phyloP scores from a whole-genome alignment of 2,888 invertebrate genomes.

The Elaeidobius kamerunicus region DNA sequence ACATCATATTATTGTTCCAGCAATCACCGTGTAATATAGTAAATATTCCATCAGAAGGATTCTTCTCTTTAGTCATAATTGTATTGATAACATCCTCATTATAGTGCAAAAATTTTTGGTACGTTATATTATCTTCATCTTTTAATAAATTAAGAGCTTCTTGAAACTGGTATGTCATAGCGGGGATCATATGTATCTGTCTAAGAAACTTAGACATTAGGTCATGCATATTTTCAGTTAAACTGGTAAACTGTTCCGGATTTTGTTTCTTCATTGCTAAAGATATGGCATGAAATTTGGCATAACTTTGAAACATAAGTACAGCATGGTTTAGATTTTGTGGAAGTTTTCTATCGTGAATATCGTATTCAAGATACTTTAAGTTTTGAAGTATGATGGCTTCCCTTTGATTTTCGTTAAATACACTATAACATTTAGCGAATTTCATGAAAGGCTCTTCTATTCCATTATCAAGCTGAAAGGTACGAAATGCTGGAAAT shows the following conservation, averaged over 20 bases:
- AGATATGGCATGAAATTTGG: conserved; percentile 36
- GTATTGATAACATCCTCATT: conserved; percentile 16
- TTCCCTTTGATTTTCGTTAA: conserved; percentile 34
- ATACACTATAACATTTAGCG: conserved; percentile 37
- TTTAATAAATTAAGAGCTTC: conserved; percentile 29
- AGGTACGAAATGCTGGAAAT: conserved; percentile 29
- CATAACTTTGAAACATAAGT: conserved; percentile 31
- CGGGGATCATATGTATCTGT: conserved; percentile 26
- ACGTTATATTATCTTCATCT: conserved; percentile 16
- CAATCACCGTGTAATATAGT: conserved; percentile 41
- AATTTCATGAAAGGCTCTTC: conserved; percentile 20
- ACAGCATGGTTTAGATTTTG: conserved; percentile 40
- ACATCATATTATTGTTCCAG: conserved; percentile 44
- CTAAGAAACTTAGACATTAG: conserved; percentile 33
- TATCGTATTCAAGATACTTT: conserved; percentile 34
- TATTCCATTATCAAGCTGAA: conserved; percentile 29
- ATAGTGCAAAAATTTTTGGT: conserved; percentile 32
- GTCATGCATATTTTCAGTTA: conserved; percentile 35
- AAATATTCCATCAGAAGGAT: conserved; percentile 27
- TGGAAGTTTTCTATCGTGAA: conserved; percentile 36
- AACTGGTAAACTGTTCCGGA: conserved; percentile 22
- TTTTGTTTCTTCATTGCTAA: conserved; percentile 33
- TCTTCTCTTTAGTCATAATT: conserved; percentile 15
- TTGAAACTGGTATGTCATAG: conserved; percentile 27
- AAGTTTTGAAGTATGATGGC: conserved; percentile 38